phyloP scores from a whole-genome alignment of 1,140 invertebrate species.

The Lordiphosa mommai region DNA sequence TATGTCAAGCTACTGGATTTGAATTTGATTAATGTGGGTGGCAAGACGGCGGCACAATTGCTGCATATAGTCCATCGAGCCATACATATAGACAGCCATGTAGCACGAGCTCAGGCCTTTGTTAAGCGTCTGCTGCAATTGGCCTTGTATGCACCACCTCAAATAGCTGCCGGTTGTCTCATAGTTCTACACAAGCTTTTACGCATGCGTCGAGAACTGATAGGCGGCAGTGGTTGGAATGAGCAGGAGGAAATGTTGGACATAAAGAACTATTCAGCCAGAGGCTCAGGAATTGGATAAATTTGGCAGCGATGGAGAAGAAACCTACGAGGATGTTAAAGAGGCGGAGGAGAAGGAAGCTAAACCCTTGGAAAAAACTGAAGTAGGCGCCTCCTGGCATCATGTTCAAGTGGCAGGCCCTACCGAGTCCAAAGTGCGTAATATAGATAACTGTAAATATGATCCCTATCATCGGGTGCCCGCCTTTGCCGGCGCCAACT shows the following conservation, averaged over 20 bases:
- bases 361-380: background rate
- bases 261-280: background rate
- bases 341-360: constrained; percentile 33
- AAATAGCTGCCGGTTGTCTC: constrained; percentile 67
- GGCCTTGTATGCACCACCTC: constrained; percentile 68
- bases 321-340: constrained; percentile 81
- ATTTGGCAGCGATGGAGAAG: constrained; percentile 81
- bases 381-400: constrained; percentile 54
- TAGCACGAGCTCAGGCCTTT: constrained; percentile 89
- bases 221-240: constrained; percentile 26
- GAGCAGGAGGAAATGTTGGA: background rate
- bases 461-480: constrained; percentile 91
- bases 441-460: constrained; percentile 81
- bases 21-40: constrained; percentile 83
- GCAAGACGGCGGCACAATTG: constrained; percentile 89
- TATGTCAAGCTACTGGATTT: constrained; percentile 93
- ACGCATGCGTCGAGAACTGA: constrained; percentile 58
- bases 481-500: constrained; percentile 87
- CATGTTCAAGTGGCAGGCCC: constrained; percentile 40
- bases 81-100: constrained; percentile 88
- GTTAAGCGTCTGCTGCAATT: constrained; percentile 94
- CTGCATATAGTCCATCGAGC: constrained; percentile 94
- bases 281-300: constrained; percentile 49
- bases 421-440: constrained; percentile 41
- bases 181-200: constrained; percentile 77